Evolutionary conservation across 2,888 invertebrate genomes (phyloP).

Genomic region (Cantharis lateralis): DNA sequence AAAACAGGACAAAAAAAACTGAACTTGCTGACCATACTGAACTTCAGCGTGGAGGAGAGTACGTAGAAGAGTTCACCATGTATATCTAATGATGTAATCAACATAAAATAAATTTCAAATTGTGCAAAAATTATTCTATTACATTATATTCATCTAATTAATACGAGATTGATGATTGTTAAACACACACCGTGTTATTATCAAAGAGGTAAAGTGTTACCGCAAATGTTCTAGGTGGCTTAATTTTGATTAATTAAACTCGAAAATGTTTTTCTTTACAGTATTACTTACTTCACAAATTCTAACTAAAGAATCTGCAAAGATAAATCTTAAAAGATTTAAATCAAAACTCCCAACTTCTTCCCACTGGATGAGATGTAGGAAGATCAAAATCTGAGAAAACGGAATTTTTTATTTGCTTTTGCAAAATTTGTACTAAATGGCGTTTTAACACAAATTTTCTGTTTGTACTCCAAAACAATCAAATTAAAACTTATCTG

Average conservation of each 20-base stretch:
- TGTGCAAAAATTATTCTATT: too few relatives aligned
- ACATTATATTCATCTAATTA: too few relatives aligned
- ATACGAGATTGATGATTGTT: too few relatives aligned
- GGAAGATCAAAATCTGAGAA: neutral
- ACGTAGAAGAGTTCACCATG: too few relatives aligned
- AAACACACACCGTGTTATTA: too few relatives aligned
- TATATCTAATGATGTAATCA: too few relatives aligned
- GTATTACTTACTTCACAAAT: neutral
- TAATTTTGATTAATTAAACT: neutral
- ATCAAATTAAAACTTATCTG: neutral
- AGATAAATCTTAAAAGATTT: neutral
- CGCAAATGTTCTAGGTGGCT: neutral
- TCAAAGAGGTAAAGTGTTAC: too few relatives aligned
- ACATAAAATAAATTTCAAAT: too few relatives aligned
- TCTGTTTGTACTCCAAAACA: neutral
- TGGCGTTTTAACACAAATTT: neutral
- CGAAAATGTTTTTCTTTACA: neutral
- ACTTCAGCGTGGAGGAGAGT: too few relatives aligned
- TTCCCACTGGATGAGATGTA: neutral
- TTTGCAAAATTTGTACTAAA: neutral
- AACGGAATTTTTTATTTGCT: neutral
- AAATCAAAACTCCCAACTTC: neutral
- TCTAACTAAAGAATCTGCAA: neutral
- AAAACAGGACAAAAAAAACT: too few relatives aligned
- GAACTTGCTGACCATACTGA: too few relatives aligned